Base-by-base conservation (phyloP, 2,888 invertebrate genomes). In the Drosophila tanythrix region DNA sequence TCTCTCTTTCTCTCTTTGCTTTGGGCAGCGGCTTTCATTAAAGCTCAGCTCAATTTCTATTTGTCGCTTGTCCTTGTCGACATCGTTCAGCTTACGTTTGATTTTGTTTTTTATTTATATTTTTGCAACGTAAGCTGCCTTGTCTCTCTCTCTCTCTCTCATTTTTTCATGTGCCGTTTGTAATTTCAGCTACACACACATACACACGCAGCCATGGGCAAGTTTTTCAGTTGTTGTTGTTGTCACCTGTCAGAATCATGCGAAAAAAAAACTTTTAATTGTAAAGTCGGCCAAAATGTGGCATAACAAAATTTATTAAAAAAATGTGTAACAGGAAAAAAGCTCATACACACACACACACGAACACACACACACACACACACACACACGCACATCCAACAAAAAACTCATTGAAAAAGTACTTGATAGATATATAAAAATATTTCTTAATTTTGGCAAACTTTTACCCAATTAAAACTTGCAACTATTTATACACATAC, bases 41-140 rank as follows among this genome's bases (percentile, higher is more conserved):
- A 81, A 83, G 74, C 71, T 80, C 76, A 72, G 76, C 83, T 81
- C 81, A 80, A 74, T 79, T 82, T 82, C 80, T 69, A 62, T 68
- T 66, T 70, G 58, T 62, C 68, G 74, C 60, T 69, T 69, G 81
- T 76, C 80, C 80, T 82, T 76, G 83, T 70, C 68, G 70, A 27
- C 48, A 55, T 57, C 59, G 48, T 65, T 82, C 69, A 62, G 79
- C 72, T 82, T 68, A 69, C 77, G 57, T 55, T 58, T 56, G 33
- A 63, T 27, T 36, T 50, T 70, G 53, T n/a, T 50, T 55, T 33
- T 25, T 18, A 18, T 33, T 64, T 59, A 7, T 56, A 46, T 61
- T 59, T 59, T 29, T 31, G 64, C 38, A 52, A 29, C 61, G 56
- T 57, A 27, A 57, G 55, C 56, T 38, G 56, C n/a, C 56, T n/a